Base-by-base conservation (phyloP, 92 coral and sea anemone species). In the Epizoanthus fatuus region DNA sequence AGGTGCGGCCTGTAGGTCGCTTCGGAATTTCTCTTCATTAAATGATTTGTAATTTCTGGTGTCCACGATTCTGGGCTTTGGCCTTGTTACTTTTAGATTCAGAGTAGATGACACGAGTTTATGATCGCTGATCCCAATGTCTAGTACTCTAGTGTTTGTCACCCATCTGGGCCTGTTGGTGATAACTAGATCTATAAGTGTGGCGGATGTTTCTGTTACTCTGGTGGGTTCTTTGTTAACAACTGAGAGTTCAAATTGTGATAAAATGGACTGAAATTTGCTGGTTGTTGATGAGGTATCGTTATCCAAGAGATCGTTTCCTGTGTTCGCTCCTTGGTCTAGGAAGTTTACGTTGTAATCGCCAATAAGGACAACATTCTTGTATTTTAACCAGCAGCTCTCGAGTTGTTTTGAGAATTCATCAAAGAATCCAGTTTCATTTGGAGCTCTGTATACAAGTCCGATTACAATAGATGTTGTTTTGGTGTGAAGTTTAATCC, bases 121-220 rank as follows among this genome's bases (percentile, higher is more conserved):
- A 74, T 90, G 84, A 74, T 90, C 87, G 60, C 76, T 69, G 6
- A 74, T 84, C 56, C 93, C 93, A 69, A 79, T 64, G 59, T 88
- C 92, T 76, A 67, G 53, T 54, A 56, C 57, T 40, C 86, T 20
- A 40, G 86, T 49, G 37, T 82, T 69, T 37, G 13, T 54, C 54
- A 81, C 54, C 86, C 86, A 80, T 81, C 77, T 81, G 42, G 83
- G 90, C 15, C 72, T 84, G 75, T 81, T 89, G 68, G 90, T 79
- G 79, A 89, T 79, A 4, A 89, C 90, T 60, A 90, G 90, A 60
- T 90, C 93, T 62, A 86, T 86, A 19, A 90, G 78, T 38, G 93
- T 75, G 2, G 86, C 69, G 45, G 93, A 79, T 69, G 82, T 83
- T 51, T 72, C 49, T 52, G 80, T 90, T 37, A 90, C 68, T 62